These are phyloP conservation scores for Cybosia mesomella DNA, from an alignment of 2,888 invertebrate species.

Conservation along the genomic window DNA sequence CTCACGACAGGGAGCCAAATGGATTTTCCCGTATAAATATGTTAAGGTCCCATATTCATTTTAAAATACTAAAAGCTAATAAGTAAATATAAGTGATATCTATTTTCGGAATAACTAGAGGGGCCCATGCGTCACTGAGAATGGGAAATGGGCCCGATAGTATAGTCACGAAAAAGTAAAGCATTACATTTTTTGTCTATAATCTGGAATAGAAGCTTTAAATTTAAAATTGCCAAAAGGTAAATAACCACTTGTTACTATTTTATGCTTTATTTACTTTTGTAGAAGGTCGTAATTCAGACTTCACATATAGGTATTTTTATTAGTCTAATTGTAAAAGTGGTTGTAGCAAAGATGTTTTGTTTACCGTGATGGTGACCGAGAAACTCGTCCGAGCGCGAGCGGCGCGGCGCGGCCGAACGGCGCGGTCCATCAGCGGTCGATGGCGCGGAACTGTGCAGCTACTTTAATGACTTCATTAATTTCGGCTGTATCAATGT, in stretches of 20 bases:
- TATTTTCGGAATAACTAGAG: background rate
- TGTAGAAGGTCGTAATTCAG: background rate
- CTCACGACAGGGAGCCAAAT: background rate
- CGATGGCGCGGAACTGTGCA: conserved; percentile 67
- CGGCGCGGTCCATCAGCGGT: conserved; percentile 61
- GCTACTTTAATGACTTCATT: conserved; percentile 66
- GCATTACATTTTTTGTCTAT: background rate
- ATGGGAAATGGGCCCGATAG: background rate
- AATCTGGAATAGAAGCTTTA: background rate
- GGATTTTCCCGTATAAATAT: background rate
- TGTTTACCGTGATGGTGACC: conserved; percentile 58
- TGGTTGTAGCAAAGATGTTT: conserved; percentile 37
- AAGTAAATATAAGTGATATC: too few relatives aligned
- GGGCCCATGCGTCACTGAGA: background rate
- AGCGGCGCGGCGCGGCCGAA: conserved; percentile 59
- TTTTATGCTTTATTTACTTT: background rate
- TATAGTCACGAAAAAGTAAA: background rate
- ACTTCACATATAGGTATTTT: conserved; percentile 9
- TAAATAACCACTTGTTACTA: background rate
- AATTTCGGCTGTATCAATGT: conserved; percentile 49
- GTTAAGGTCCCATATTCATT: too few relatives aligned
- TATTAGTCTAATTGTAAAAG: conserved; percentile 12
- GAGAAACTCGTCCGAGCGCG: conserved; percentile 66
- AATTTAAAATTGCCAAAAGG: background rate
- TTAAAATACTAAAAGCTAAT: too few relatives aligned